Base-by-base conservation (phyloP, 1,140 invertebrate species). In the Vanessa tameamea region DNA sequence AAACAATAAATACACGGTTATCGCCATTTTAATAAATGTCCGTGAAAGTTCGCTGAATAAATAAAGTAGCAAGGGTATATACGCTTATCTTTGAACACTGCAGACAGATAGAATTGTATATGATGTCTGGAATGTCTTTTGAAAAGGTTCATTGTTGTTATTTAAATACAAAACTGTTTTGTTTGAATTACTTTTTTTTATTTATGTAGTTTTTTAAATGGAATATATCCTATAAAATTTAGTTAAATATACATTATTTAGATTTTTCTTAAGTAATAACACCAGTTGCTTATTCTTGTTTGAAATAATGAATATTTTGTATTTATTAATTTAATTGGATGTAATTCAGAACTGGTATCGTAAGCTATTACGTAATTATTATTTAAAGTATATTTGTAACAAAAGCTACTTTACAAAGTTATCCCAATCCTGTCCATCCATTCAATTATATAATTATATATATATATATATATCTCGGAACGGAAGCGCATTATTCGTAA, bases 21-120 rank as follows among this genome's bases (percentile, higher is more conserved):
- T 91, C 87, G 84, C 89, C 80, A 86, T 88, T 89, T 90, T 91
- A 91, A 89, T 91, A 91, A 88, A 91, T 89, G 85, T 82, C 77
- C 82, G 73, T 73, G 84, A 83, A 86, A 87, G 79, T 86, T 84
- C 75, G 77, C 78, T 78, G 78, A 83, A 84, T 87, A 83, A 86
- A 88, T 86, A 87, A 87, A 79, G 72, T 76, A 79, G 66, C 64
- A 72, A 66, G 77, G 84, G 74, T 86, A 86, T 85, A 88, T 87
- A 82, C 69, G 82, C 79, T 80, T 87, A 87, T 89, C 81, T 85
- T 80, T 65, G 73, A 75, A 75, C 51, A 65, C 59, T 64, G 51
- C 65, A 37, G n/a, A 55, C 50, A 70, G 73, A 75, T 70, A 75
- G 50, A 37, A 37, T 73, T 68, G 64, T 73, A 73, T 75, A 75